Conservation (phyloP, 2,113 vertebrate species). For the Donacobius atricapilla region DNA sequence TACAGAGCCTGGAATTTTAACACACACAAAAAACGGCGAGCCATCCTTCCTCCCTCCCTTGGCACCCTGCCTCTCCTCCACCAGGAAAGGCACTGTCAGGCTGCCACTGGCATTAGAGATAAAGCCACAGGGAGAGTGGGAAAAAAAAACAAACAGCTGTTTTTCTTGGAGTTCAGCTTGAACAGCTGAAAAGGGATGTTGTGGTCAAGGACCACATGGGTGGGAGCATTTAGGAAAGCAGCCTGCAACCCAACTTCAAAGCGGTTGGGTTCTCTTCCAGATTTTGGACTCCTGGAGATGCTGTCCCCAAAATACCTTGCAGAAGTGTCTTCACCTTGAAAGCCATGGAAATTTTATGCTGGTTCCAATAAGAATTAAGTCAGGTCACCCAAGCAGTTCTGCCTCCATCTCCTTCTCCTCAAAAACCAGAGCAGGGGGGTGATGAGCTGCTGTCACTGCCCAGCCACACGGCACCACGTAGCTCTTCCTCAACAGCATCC, state of each 20-base stretch:
- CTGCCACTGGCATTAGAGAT: background rate
- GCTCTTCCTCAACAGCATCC: background rate
- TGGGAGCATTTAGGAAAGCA: background rate
- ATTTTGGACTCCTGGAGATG: background rate
- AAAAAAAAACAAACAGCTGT: background rate
- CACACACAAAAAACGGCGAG: background rate
- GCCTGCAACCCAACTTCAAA: background rate
- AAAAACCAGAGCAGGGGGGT: background rate
- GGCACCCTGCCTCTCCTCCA: background rate
- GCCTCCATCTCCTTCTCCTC: background rate
- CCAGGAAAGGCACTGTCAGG: background rate
- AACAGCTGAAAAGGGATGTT: background rate
- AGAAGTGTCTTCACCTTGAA: accelerated
- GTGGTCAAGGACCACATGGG: background rate
- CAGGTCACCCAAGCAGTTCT: background rate
- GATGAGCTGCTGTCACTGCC: background rate
- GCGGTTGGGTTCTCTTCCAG: background rate
- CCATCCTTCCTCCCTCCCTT: background rate
- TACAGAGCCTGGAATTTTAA: background rate
- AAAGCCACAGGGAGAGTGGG: background rate
- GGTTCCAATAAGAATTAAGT: background rate
- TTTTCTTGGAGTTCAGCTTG: background rate
- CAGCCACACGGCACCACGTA: background rate
- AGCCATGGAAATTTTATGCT: background rate
- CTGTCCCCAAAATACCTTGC: background rate